Percentiles rank a stretch among this genome's conserved stretches.
phyloP scores from a whole-genome alignment of 2,113 vertebrate species.

The Phyllostomus discolor region DNA sequence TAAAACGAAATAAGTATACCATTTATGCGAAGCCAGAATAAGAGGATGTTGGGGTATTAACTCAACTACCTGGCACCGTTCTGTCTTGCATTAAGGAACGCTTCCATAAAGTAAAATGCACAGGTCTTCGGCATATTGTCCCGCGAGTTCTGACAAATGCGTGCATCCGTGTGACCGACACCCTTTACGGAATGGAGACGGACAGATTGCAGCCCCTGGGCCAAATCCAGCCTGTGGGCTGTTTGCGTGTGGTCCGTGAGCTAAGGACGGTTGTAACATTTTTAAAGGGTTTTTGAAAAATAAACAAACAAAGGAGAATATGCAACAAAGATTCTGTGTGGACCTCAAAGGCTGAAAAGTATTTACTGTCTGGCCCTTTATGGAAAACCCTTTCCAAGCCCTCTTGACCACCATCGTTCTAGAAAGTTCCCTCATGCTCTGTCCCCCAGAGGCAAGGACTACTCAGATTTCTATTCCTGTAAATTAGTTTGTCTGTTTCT shows the following conservation, averaged over 20 bases:
- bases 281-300: background rate
- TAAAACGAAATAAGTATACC: background rate
- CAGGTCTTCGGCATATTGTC: background rate
- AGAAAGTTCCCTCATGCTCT: background rate
- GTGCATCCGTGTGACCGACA: rapidly evolving
- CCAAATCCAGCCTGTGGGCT: background rate
- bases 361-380: background rate
- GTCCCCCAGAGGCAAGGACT: background rate
- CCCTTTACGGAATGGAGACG: background rate
- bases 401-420: no score
- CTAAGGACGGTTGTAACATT: background rate
- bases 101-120: background rate
- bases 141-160: background rate
- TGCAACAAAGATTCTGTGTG: background rate
- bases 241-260: background rate
- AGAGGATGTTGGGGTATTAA: background rate
- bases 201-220: no score
- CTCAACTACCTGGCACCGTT: background rate
- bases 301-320: background rate
- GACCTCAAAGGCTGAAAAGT: background rate
- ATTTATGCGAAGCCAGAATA: slow-evolving; percentile 6
- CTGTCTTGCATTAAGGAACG: background rate
- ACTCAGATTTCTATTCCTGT: background rate
- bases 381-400: background rate
- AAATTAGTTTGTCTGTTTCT: background rate